phyloP scores from a whole-genome alignment of 2,797 vertebrate species.

The Pangasius djambal region DNA sequence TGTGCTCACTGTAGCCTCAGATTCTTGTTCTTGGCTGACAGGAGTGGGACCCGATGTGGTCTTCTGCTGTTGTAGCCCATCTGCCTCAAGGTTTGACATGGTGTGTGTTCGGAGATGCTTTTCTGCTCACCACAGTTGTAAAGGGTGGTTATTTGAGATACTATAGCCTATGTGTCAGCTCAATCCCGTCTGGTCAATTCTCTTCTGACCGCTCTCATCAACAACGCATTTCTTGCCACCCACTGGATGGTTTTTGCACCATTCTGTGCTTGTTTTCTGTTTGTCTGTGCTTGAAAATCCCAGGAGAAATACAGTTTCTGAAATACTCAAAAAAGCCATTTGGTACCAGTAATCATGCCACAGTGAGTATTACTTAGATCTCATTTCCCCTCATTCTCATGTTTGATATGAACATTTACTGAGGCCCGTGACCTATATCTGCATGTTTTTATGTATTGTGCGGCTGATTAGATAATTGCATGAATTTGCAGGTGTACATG shows the following conservation, averaged over 20 bases:
- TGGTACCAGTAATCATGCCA: not conserved
- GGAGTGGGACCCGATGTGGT: not conserved
- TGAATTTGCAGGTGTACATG: not conserved
- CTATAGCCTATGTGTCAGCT: not conserved
- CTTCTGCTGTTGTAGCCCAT: not conserved
- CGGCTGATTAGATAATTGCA: not conserved
- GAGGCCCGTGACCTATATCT: not conserved
- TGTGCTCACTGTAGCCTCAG: not conserved
- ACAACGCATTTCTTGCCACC: not conserved
- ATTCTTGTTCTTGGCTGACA: not conserved
- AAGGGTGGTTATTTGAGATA: not conserved
- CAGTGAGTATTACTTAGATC: not conserved
- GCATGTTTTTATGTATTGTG: not conserved
- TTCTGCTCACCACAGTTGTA: not conserved
- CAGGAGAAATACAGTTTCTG: not conserved
- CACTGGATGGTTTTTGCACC: not conserved
- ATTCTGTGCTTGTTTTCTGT: not conserved
- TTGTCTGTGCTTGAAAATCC: not conserved
- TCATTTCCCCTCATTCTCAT: not conserved
- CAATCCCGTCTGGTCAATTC: not conserved
- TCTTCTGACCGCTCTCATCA: not conserved
- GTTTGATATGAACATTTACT: not conserved
- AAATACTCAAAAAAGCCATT: not conserved
- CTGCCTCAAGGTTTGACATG: not conserved
- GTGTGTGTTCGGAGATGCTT: not conserved